Evolutionary conservation across 2,113 vertebrate genomes (phyloP), one percentile per base, ranked within the genome.

Genomic region (Ellobius talpinus): DNA sequence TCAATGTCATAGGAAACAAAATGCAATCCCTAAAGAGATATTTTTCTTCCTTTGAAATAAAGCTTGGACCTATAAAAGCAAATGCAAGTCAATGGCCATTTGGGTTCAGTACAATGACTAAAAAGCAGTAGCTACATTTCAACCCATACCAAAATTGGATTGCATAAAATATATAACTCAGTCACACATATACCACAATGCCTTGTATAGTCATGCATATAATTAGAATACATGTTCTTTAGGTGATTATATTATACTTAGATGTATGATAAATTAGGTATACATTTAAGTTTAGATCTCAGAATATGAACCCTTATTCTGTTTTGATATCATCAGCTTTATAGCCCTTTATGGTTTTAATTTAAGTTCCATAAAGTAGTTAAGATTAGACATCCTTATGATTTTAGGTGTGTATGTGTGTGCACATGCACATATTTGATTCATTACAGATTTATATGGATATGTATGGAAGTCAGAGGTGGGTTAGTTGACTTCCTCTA

Each of bases 1-100:
- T 82, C 85, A 89, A 66, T 81, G 63, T 29, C 70, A 96, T 97
- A 94, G 58, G 52, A 96, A 87, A 13, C 79, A 95, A 97, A 97
- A 96, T 93, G 94, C 94, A 98, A 93, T 94, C 47, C 76, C 78
- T 55, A 97, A 76, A 58, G 90, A 97, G 63, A 93, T 95, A 97
- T 74, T 93, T 78, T 66, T 76, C 47, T 50, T 68, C 23, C 92
- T 96, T 68, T 89, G 90, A 97, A 52, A 84, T n/a, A 81, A 63
- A 39, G 23, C 45, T 93, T 77, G 33, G 29, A 3, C 24, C 12
- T 82, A 13, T 10, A 58, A 72, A 0, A 96, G 31, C 50, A 74
- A 90, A 93, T 39, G 90, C 24, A 82, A 85, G 45, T 90, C 50
- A 95, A 58, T 36, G n/a, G 16, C 31, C 55, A 21, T 33, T 74